phyloP scores from a whole-genome alignment of 2,797 vertebrate genomes.

The Alexandromys oeconomus region DNA sequence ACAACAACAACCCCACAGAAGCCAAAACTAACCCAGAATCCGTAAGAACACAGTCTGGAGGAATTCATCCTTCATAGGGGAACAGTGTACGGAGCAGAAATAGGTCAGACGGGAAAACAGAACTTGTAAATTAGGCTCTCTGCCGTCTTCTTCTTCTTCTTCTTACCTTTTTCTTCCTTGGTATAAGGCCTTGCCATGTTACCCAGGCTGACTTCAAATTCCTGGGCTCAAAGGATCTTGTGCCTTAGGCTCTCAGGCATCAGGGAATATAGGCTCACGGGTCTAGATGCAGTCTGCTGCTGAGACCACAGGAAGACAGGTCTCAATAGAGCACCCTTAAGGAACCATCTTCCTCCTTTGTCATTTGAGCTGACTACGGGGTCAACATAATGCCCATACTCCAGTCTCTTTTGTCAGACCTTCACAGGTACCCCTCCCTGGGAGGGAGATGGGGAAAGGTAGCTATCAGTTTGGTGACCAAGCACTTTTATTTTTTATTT shows the following conservation, averaged over 20 bases:
- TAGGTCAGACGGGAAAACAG: not conserved
- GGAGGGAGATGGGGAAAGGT: not conserved
- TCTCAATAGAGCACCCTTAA: not conserved
- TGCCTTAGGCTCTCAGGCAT: not conserved
- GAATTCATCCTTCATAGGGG: not conserved
- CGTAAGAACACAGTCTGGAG: not conserved
- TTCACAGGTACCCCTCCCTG: not conserved
- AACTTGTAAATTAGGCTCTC: not conserved
- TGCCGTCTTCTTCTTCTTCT: too few relatives aligned
- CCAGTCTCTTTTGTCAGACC: not conserved
- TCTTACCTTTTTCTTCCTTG: not conserved
- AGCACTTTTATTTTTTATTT: not conserved
- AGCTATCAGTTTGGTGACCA: not conserved
- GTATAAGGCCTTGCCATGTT: not conserved
- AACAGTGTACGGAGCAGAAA: not conserved
- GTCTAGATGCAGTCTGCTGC: not conserved
- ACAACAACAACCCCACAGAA: not conserved
- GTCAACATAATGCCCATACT: not conserved
- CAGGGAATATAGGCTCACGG: not conserved
- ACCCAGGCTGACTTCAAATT: not conserved
- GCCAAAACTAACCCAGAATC: not conserved
- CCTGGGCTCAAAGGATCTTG: not conserved
- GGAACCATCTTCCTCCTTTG: not conserved
- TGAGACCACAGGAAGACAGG: not conserved
- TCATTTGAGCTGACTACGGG: not conserved